These are phyloP conservation scores for Amphimedon queenslandica DNA, from an alignment of 37 sponge, comb jelly and placozoan genomes.

Conservation along the genomic window DNA sequence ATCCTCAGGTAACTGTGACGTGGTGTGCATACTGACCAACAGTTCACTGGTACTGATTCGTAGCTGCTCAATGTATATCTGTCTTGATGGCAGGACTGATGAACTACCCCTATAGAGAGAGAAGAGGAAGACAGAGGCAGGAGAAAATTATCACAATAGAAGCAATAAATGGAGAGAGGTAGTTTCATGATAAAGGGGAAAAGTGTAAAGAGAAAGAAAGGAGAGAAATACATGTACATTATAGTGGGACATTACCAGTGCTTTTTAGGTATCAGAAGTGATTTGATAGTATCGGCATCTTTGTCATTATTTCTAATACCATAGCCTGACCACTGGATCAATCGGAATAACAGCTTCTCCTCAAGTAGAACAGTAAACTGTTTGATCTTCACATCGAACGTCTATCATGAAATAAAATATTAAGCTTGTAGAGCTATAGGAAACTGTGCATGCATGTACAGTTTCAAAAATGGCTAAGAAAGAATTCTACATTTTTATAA, in stretches of 20 bases:
- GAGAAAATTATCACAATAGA: too few species aligned
- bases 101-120: too few species aligned
- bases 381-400: slow-evolving; percentile 21
- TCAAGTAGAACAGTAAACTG: slow-evolving; percentile 66
- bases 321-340: slow-evolving; percentile 74
- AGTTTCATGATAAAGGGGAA: too few species aligned
- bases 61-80: slow-evolving; percentile 62
- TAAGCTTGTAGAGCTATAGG: background rate
- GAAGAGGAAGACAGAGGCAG: too few species aligned
- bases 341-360: slow-evolving; percentile 69
- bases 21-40: slow-evolving; percentile 54
- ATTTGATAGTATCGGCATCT: too few species aligned
- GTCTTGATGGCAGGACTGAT: slow-evolving; percentile 4
- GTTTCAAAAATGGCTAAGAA: background rate
- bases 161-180: too few species aligned
- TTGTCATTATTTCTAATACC: background rate
- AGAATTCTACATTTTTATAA: too few species aligned
- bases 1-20: slow-evolving; percentile 69
- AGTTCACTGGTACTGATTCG: slow-evolving; percentile 30
- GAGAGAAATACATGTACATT: too few species aligned
- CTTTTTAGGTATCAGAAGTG: too few species aligned
- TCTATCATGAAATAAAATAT: slow-evolving; percentile 19
- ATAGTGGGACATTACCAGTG: too few species aligned
- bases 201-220: too few species aligned
- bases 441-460: background rate